Conservation (phyloP, 2,888 invertebrate genomes). For the Drosophila cracens region DNA sequence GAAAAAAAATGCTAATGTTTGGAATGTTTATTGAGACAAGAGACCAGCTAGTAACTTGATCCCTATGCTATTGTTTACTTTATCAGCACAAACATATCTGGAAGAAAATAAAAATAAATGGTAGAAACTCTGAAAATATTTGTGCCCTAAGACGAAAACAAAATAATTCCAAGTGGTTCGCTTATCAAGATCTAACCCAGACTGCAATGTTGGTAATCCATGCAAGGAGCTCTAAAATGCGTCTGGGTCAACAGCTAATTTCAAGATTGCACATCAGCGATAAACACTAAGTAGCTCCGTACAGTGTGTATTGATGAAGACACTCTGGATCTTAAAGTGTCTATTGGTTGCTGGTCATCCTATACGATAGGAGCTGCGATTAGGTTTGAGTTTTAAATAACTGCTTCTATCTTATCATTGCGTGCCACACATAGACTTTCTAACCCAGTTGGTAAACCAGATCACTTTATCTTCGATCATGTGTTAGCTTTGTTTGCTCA, state of each 20-base stretch:
- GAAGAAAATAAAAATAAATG: conserved; percentile 16
- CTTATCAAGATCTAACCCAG: conserved; percentile 41
- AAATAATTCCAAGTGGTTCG: conserved; percentile 32
- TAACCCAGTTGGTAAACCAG: conserved; percentile 65
- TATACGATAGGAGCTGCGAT: conserved; percentile 44
- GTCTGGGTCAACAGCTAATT: conserved; percentile 15
- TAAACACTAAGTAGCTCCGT: conserved; percentile 43
- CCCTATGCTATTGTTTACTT: conserved; percentile 48
- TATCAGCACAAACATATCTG: conserved; percentile 62
- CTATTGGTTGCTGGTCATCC: conserved; percentile 5
- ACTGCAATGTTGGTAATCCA: conserved; percentile 38
- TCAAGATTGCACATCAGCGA: conserved; percentile 64
- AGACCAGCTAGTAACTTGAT: conserved; percentile 56
- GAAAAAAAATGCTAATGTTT: conserved; percentile 35
- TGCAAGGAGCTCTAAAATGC: conserved; percentile 9
- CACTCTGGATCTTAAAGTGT: background rate
- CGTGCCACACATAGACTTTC: conserved; percentile 22
- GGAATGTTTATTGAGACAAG: conserved; percentile 56
- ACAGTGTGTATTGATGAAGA: background rate
- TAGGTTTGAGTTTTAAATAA: conserved; percentile 41
- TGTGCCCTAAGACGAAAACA: conserved; percentile 42
- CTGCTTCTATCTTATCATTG: conserved; percentile 33
- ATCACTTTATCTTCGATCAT: conserved; percentile 47
- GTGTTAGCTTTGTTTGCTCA: conserved; percentile 47
- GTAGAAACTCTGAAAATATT: conserved; percentile 44